Conservation (phyloP, 1,140 invertebrate genomes). For the Hypsibius dujardini region DNA sequence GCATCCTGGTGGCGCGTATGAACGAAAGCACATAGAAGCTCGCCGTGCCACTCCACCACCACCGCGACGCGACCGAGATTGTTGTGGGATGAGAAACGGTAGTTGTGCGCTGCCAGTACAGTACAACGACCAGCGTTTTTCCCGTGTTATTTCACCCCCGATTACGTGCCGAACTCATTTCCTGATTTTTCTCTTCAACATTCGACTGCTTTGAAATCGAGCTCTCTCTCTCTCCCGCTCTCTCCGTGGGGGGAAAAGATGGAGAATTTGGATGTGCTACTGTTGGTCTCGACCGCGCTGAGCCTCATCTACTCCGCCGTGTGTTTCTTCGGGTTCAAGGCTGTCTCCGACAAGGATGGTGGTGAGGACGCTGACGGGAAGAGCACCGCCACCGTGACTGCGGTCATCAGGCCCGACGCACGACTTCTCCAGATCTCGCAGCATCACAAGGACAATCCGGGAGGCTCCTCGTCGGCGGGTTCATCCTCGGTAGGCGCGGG, state of each 20-base stretch:
- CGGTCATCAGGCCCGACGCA: background rate
- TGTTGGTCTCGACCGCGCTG: background rate
- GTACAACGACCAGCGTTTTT: no score
- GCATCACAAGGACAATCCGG: background rate
- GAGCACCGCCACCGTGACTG: background rate
- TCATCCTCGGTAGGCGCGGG: background rate
- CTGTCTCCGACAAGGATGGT: background rate
- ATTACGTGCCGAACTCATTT: no score
- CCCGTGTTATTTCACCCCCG: no score
- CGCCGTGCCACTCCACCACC: no score
- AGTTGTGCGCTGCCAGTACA: no score
- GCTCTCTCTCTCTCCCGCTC: no score
- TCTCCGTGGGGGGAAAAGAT: background rate
- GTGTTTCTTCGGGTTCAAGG: background rate
- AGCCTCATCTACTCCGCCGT: background rate
- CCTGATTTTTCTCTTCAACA: no score
- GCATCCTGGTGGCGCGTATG: no score
- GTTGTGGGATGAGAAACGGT: no score
- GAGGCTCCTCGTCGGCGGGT: background rate
- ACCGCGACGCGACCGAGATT: no score
- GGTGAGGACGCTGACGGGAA: background rate
- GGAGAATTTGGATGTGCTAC: background rate
- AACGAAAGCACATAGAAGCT: no score
- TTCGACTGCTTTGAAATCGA: no score
- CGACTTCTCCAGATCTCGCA: background rate